A percentile compares a stretch with the other conserved stretches of the same genome.
Evolutionary conservation across 2,888 invertebrate genomes (phyloP).

Genomic region (Adela reaumurella): DNA sequence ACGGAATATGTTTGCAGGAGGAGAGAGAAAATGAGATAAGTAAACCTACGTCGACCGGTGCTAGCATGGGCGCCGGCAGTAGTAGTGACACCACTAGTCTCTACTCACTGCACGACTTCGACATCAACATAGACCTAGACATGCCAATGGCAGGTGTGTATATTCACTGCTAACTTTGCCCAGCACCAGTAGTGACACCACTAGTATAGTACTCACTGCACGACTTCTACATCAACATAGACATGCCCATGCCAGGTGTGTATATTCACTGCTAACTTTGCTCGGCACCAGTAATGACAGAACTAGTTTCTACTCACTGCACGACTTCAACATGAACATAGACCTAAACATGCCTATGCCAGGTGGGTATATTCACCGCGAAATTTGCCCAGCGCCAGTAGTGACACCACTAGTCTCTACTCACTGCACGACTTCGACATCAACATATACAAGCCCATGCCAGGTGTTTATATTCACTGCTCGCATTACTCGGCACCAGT

Average conservation of each 20-base stretch:
- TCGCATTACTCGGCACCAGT: too few relatives aligned
- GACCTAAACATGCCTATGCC: slow-evolving; percentile 82
- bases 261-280: too few relatives aligned
- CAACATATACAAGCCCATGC: slow-evolving; percentile 90
- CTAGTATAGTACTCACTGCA: slow-evolving; percentile 65
- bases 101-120: slow-evolving; percentile 84
- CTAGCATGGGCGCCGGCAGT: slow-evolving; percentile 7
- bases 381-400: too few relatives aligned
- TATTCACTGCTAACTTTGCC: too few relatives aligned
- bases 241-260: slow-evolving; percentile 69
- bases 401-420: slow-evolving; percentile 54
- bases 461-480: too few relatives aligned
- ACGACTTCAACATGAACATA: slow-evolving; percentile 95
- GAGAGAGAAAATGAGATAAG: neutral
- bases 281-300: slow-evolving; percentile 26
- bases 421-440: slow-evolving; percentile 91
- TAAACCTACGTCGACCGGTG: neutral
- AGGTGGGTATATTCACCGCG: slow-evolving; percentile 52
- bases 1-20: too few relatives aligned
- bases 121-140: slow-evolving; percentile 90
- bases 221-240: slow-evolving; percentile 95
- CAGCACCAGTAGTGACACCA: too few relatives aligned
- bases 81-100: slow-evolving; percentile 41
- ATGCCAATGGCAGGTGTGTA: slow-evolving; percentile 74
- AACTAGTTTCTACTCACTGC: slow-evolving; percentile 59